Evolutionary conservation across 2,797 vertebrate species (phyloP), one percentile per base, ranked within the genome.

Genomic region (Lagocephalus sceleratus): DNA sequence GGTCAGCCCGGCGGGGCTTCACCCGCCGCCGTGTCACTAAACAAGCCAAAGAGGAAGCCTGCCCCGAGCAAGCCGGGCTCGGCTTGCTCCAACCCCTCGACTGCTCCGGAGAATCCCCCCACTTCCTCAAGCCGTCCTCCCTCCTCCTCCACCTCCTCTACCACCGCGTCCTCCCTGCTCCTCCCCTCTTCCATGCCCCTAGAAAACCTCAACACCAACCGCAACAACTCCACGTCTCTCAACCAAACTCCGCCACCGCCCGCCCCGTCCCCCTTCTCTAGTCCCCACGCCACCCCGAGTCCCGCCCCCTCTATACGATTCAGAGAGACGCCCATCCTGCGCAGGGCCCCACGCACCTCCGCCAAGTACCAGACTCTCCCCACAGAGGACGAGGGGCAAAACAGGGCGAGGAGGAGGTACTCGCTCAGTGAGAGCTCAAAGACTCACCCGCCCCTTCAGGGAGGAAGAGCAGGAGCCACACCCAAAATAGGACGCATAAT

Each of bases 351-450:
- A 10, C 76, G 78, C 20, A 0, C 56, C 44, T 91, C 90, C 74
- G 88, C 92, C 90, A 98, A 95, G 90, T 98, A 96, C 86, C 91
- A 94, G 87, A 97, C 95, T 35, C 84, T 98, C 79, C 95, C 97
- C 0, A 88, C 78, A 11, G 92, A 93, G 39, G 87, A 89, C 15
- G 79, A 78, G 76, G 50, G 77, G 63, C 86, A 51, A 81, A 87
- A 47, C 76, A 81, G 86, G 41, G 89, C 89, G 15, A 93, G 92
- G 82, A 91, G 94, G 76, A 89, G 95, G 88, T 91, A 90, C 73
- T 95, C 94, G 1, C 88, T 97, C 79, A 92, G 89, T 3, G 94
- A 94, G 38, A 74, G 66, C 20, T 68, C 71, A 77, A 84, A 87
- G 73, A 86, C 80, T 76, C 54, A 54, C 51, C 58, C 21, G 1